Percentiles rank a stretch among this genome's conserved stretches.
Conservation (phyloP, 2,797 vertebrate genomes). For the Liparis tanakae region DNA sequence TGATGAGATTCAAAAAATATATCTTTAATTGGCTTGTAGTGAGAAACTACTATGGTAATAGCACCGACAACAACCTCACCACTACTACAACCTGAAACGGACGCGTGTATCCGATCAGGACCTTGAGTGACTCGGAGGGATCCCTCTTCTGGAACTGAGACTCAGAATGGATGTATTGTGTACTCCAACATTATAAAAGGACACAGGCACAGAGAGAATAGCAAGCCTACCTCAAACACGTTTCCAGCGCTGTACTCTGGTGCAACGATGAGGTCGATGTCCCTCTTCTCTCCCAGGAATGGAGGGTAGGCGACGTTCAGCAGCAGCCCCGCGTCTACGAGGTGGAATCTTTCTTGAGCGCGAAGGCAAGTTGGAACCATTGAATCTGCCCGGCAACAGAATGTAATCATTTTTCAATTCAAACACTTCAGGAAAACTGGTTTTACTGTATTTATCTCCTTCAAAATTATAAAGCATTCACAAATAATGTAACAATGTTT, state of each 20-base stretch:
- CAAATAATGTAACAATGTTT: not conserved
- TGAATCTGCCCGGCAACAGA: slow-evolving; percentile 47
- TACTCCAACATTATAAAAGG: not conserved
- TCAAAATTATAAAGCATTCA: not conserved
- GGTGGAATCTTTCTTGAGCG: slow-evolving; percentile 31
- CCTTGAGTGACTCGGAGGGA: not conserved
- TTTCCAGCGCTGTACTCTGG: slow-evolving; percentile 68
- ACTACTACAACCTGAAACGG: too few species aligned
- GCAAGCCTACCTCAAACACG: slow-evolving; percentile 57
- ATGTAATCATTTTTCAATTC: not conserved
- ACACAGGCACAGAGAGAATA: not conserved
- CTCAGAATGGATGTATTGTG: not conserved
- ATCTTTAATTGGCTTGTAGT: too few species aligned
- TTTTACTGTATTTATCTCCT: not conserved
- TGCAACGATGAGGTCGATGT: slow-evolving; percentile 71
- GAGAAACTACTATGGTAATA: too few species aligned
- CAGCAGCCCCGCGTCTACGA: slow-evolving; percentile 63
- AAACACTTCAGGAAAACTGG: not conserved
- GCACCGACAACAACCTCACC: too few species aligned
- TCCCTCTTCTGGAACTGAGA: not conserved
- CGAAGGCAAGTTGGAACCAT: slow-evolving; percentile 53
- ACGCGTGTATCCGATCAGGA: too few species aligned
- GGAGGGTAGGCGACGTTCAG: slow-evolving; percentile 69
- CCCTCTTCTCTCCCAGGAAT: slow-evolving; percentile 72
- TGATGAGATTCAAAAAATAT: too few species aligned